These are phyloP conservation scores for Ornithoptera priamus DNA, from an alignment of 2,888 invertebrate genomes.

Conservation along the genomic window DNA sequence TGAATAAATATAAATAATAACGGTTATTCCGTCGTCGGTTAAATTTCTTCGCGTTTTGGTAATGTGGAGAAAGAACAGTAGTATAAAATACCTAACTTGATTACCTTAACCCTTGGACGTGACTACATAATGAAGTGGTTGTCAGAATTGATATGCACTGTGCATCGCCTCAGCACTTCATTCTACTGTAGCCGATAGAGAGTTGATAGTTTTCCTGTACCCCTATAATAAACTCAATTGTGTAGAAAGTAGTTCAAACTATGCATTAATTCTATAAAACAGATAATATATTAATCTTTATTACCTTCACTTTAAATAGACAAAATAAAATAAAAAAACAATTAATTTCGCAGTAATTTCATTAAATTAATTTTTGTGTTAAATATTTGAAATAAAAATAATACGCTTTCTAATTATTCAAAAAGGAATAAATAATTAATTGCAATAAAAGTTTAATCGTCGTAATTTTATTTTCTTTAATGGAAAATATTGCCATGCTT, in stretches of 20 bases:
- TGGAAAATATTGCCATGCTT: too few species aligned
- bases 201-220: constrained; percentile 63
- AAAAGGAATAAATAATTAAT: background rate
- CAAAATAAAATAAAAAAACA: background rate
- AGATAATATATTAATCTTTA: constrained; percentile 1
- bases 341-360: background rate
- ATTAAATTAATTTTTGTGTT: background rate
- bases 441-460: background rate
- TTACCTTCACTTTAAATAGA: background rate
- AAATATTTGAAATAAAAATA: background rate
- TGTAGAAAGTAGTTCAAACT: constrained; percentile 50
- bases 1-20: constrained; percentile 9
- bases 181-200: constrained; percentile 52
- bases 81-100: constrained; percentile 25
- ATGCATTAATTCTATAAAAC: constrained; percentile 7
- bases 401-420: background rate
- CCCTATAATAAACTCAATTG: constrained; percentile 45
- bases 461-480: background rate
- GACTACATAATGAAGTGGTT: constrained; percentile 33
- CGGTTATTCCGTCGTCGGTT: constrained; percentile 1
- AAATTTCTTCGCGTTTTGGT: constrained; percentile 10
- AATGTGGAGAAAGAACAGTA: constrained; percentile 8
- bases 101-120: constrained; percentile 25
- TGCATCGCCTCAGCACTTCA: constrained; percentile 46
- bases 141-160: constrained; percentile 59